Evolutionary conservation across 2,888 invertebrate genomes (phyloP), one percentile per base, ranked within the genome.

Genomic region (Thymelicus sylvestris): DNA sequence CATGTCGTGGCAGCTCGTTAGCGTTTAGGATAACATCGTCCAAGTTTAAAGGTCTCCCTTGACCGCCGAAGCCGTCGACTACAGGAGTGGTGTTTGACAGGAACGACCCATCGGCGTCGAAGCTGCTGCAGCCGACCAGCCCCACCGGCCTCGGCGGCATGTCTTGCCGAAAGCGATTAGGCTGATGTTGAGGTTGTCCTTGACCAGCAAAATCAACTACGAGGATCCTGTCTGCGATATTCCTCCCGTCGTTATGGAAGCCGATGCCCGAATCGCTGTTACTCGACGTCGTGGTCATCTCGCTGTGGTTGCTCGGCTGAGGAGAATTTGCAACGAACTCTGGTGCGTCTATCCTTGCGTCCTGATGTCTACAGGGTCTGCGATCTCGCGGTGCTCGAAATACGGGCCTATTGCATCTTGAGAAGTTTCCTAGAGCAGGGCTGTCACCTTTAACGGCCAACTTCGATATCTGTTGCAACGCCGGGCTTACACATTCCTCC

Each of bases 191-290:
- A 7, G 65, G 60, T 52, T 86, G 90, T 0, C 87, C 89, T 52
- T 86, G 90, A 0, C 87, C 89, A 0, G 95, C 95, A 82, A 97
- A 97, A 82, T 97, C 97, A 0, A 97, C 96, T 0, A 97, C 96
- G 47, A 97, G 86, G 79, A 97, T 97, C 72, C 97, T 94, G 84
- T 97, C 97, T 0, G 97, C 97, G 66, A 97, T 96, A 81, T 97
- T 97, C 10, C 97, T 96, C 79, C 97, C 97, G 80, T 98, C 98
- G 80, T 98, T 98, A 75, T 98, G 96, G 81, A 98, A 98, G 0
- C 98, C 98, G 73, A 99, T 98, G 0, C 99, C 98, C 1, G 98
- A 98, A 86, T 99, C 99, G 71, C 98, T 98, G 86, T 98, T 98
- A 79, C 98, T 98, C 0, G 98, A 98, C 24, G 97, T 97, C 0